These are phyloP conservation scores for Invenusta paracnida DNA, from an alignment of 2,888 invertebrate genomes.

Conservation along the genomic window DNA sequence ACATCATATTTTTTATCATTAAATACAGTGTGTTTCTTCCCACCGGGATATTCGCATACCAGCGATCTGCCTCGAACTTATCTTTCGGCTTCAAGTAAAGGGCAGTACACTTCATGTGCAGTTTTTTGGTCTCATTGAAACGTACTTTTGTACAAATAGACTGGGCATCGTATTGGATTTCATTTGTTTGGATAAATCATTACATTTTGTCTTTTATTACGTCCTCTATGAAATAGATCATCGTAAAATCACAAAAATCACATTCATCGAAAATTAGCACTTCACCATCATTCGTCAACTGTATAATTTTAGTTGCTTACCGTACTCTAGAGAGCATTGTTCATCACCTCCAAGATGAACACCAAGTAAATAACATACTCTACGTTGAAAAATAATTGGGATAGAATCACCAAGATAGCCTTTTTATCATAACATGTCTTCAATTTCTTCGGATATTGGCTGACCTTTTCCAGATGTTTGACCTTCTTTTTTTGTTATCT, in stretches of 20 bases:
- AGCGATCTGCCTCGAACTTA: not conserved
- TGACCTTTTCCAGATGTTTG: too few species aligned
- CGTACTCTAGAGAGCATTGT: not conserved
- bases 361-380: not conserved
- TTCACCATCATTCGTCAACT: slow-evolving; percentile 18
- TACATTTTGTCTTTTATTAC: too few species aligned
- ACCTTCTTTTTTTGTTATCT: not conserved
- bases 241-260: not conserved
- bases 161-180: not conserved
- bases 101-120: too few species aligned
- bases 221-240: too few species aligned
- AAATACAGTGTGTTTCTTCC: not conserved
- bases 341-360: not conserved
- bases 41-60: not conserved
- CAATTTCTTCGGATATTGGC: too few species aligned
- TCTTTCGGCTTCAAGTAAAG: not conserved
- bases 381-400: not conserved
- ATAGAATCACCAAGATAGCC: not conserved
- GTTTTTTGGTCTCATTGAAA: not conserved
- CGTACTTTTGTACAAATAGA: not conserved
- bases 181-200: not conserved
- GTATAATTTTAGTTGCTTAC: not conserved
- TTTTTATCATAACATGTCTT: not conserved
- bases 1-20: not conserved
- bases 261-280: slow-evolving; percentile 11